Conservation (phyloP, 2,797 vertebrate genomes). For the Xenops minutus region DNA sequence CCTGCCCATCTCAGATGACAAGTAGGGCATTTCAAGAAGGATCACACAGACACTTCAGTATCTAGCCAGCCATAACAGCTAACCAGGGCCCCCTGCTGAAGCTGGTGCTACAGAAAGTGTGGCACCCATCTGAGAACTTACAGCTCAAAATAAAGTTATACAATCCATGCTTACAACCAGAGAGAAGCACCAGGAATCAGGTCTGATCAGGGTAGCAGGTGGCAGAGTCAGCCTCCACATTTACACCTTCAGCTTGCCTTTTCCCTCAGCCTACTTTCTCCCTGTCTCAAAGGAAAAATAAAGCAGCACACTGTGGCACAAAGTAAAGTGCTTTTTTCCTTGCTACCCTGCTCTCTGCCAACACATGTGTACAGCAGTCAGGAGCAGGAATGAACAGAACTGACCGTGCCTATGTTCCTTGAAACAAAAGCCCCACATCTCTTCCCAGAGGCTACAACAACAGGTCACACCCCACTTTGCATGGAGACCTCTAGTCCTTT, state of each 20-base stretch:
- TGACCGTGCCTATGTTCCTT: not conserved
- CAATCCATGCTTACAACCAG: not conserved
- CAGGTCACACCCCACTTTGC: not conserved
- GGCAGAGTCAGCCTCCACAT: not conserved
- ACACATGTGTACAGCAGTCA: rapidly evolving
- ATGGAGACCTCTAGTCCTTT: not conserved
- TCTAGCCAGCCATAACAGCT: not conserved
- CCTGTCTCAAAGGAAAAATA: not conserved
- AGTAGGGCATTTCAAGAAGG: not conserved
- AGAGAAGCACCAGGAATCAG: not conserved
- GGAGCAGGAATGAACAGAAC: not conserved
- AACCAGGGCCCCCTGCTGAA: not conserved
- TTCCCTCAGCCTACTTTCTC: not conserved
- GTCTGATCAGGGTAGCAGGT: not conserved
- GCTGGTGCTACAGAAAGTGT: not conserved
- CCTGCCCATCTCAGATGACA: not conserved
- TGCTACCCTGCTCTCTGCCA: not conserved
- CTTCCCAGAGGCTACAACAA: not conserved
- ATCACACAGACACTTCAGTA: not conserved
- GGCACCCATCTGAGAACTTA: not conserved
- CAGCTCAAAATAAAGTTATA: not conserved
- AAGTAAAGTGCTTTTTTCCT: not conserved
- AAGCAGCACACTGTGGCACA: not conserved
- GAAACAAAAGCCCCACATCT: not conserved
- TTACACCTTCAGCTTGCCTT: not conserved